Evolutionary conservation across 2,797 vertebrate species (phyloP).

Genomic region (Sitta carolinensis): DNA sequence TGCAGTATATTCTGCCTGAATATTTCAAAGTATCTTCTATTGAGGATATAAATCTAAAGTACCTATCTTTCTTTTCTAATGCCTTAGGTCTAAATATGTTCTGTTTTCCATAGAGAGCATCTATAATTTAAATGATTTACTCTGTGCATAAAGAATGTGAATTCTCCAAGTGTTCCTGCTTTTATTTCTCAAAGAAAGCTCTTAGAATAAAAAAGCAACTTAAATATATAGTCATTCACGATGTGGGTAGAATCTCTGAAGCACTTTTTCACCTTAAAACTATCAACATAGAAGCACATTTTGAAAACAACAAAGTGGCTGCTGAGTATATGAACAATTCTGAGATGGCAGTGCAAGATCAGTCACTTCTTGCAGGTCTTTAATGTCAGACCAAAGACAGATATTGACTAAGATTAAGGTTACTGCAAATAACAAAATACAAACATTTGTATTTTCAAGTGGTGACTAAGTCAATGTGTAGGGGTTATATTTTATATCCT

Average conservation of each 20-base stretch:
- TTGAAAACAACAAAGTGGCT: conserved; percentile 22
- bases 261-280: conserved; percentile 40
- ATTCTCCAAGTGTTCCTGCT: conserved; percentile 22
- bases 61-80: conserved; percentile 40
- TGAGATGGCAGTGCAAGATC: conserved; percentile 14
- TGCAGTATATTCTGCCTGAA: conserved; percentile 20
- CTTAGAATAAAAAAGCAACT: background rate
- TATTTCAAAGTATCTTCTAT: conserved; percentile 36
- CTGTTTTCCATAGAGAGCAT: conserved; percentile 13
- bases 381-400: background rate
- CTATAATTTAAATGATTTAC: conserved; percentile 58
- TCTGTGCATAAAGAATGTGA: background rate
- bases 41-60: conserved; percentile 43
- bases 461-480: background rate
- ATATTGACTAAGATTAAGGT: conserved; percentile 9
- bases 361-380: background rate
- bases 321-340: background rate
- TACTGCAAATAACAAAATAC: background rate
- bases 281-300: conserved; percentile 37
- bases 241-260: background rate
- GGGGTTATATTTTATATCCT: background rate
- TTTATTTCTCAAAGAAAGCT: conserved; percentile 55
- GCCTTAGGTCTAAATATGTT: background rate
- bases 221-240: background rate
- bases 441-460: conserved; percentile 38